Evolutionary conservation across 1,140 invertebrate species (phyloP).

Genomic region (Zaprionus inermis): DNA sequence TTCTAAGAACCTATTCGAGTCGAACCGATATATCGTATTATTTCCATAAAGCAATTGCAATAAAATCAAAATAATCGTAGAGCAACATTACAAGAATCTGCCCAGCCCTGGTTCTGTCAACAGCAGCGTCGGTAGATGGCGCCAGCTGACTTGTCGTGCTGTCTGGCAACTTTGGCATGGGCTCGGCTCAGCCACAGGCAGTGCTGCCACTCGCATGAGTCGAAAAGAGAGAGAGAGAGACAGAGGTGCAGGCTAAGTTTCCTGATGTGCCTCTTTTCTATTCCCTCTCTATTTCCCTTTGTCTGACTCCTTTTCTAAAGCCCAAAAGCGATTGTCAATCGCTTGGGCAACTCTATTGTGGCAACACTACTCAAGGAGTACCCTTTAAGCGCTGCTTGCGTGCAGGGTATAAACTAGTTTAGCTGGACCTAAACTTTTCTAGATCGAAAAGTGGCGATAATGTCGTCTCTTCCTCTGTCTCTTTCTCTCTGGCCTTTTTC

Average conservation of each 20-base stretch:
- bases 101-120: slow-evolving; percentile 21
- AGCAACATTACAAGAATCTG: too few species aligned
- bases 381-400: background rate
- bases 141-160: slow-evolving; percentile 27
- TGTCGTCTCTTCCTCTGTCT: slow-evolving; percentile 46
- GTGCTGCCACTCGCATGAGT: slow-evolving; percentile 34
- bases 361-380: slow-evolving; percentile 39
- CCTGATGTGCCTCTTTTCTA: too few species aligned
- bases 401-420: slow-evolving; percentile 1
- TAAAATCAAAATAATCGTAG: too few species aligned
- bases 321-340: slow-evolving; percentile 73
- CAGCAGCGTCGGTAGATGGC: background rate
- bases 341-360: slow-evolving; percentile 50
- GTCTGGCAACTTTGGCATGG: slow-evolving; percentile 36
- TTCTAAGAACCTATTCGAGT: too few species aligned
- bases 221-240: background rate
- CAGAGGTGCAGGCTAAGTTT: background rate
- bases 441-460: slow-evolving; percentile 70
- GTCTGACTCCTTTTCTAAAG: background rate
- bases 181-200: slow-evolving; percentile 28
- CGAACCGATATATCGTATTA: too few species aligned
- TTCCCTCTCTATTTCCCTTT: too few species aligned
- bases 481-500: slow-evolving; percentile 56
- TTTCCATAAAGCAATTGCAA: too few species aligned
- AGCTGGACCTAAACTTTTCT: slow-evolving; percentile 44